Evolutionary conservation across 2,888 invertebrate species (phyloP).

Genomic region (Drosophila robusta): DNA sequence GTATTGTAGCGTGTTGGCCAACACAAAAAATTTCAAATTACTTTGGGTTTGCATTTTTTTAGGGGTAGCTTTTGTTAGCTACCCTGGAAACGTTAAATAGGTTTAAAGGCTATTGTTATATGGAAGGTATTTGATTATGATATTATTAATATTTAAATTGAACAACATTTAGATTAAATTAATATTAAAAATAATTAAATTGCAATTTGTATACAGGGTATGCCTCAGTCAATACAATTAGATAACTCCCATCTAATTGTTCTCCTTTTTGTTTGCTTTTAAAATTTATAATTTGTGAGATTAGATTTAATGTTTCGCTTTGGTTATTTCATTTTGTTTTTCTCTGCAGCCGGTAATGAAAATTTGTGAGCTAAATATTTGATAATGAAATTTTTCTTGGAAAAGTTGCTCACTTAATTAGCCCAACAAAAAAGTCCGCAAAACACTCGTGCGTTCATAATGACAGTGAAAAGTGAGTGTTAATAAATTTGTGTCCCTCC

Average conservation of each 20-base stretch:
- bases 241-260: conserved; percentile 3
- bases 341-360: neutral
- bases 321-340: conserved; percentile 4
- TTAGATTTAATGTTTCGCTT: conserved; percentile 20
- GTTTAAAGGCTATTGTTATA: too few species aligned
- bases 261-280: conserved; percentile 8
- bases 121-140: neutral
- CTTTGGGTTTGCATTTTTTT: conserved; percentile 11
- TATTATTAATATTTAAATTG: neutral
- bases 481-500: conserved; percentile 2
- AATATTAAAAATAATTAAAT: too few species aligned
- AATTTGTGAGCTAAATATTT: conserved; percentile 3
- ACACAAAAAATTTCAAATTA: conserved; percentile 25
- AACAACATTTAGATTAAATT: too few species aligned
- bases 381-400: neutral
- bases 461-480: neutral
- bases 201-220: neutral
- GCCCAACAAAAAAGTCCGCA: neutral
- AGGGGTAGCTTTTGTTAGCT: conserved; percentile 9
- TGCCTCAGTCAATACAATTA: neutral
- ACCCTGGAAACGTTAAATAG: neutral
- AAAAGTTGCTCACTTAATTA: conserved; percentile 18
- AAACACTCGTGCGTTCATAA: neutral
- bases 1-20: neutral
- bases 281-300: conserved; percentile 30